Percentiles rank a stretch among this genome's conserved stretches.
These are phyloP conservation scores for Alosa alosa DNA, from an alignment of 2,113 vertebrate species.

Conservation along the genomic window DNA sequence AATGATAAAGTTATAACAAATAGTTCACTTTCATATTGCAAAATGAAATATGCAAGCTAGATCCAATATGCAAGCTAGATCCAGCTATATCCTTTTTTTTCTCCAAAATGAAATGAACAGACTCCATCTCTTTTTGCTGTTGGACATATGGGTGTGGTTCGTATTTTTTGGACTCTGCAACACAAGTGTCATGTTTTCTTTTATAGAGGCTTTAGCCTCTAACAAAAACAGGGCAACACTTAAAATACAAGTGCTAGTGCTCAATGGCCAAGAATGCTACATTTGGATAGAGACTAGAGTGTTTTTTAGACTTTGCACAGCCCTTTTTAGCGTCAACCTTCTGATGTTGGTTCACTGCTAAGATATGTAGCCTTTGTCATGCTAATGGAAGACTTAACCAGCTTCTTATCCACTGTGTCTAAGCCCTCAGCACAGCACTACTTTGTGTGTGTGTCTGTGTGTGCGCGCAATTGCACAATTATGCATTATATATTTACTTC, in stretches of 20 bases:
- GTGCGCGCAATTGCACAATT: not conserved
- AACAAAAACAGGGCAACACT: not conserved
- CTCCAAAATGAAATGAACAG: too few species aligned
- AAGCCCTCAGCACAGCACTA: constrained; percentile 55
- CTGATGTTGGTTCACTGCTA: constrained; percentile 72
- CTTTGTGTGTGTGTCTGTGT: constrained; percentile 34
- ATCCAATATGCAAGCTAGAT: too few species aligned
- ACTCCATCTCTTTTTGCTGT: not conserved
- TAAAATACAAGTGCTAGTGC: not conserved
- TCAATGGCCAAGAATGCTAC: constrained; percentile 48
- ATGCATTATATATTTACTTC: not conserved
- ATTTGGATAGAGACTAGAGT: constrained; percentile 38
- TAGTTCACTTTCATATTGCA: not conserved
- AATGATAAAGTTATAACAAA: not conserved
- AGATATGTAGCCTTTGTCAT: constrained; percentile 71
- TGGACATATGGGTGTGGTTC: not conserved
- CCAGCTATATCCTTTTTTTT: too few species aligned
- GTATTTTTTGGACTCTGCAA: not conserved
- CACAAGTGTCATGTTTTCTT: constrained; percentile 1
- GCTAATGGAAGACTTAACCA: constrained; percentile 70
- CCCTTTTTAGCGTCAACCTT: constrained; percentile 55
- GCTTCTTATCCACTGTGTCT: constrained; percentile 67
- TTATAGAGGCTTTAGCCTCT: not conserved
- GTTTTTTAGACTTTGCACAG: constrained; percentile 53
- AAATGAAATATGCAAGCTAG: not conserved